Base-by-base conservation (phyloP, 2,113 vertebrate species). In the Paramormyrops kingsleyae region DNA sequence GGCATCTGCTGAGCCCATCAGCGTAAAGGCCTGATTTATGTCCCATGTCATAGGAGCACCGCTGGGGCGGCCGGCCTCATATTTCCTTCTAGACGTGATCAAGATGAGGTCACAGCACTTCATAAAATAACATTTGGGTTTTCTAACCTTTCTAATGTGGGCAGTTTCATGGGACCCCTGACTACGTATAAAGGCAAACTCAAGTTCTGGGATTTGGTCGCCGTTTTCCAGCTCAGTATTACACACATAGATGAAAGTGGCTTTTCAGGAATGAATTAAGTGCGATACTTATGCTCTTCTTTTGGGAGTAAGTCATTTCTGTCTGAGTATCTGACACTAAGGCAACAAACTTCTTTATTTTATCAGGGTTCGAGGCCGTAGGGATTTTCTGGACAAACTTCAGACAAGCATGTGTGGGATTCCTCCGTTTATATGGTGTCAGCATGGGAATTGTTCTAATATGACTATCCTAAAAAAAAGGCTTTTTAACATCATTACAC, bases 21-120 rank as follows among this genome's bases (percentile, higher is more conserved):
- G 87, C 87, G 90, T 88, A 87, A 92, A 91, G 83, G 84, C 92
- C 49, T 90, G 91, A 93, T 91, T 93, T 91, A 91, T 89, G 92
- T 83, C 90, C 87, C 50, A 24, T 31, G 86, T 87, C 27, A 87
- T 3, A 21, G 53, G 39, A 88, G 87, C 87, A 88, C 87, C 0
- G 24, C 53, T 44, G 53, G 53, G 56, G 5, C 56, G 3, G 15
- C 87, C 19, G 0, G 56, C 35, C 56, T 66, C 87, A 62, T 42
- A n/a, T 46, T 88, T 88, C 87, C 52, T 88, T 66, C 87, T 66
- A 88, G 31, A 59, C 27, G 4, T 83, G 88, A 91, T 92, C 89
- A 89, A 83, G 49, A 91, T 91, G 90, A 91, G 90, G 90, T 91
- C 90, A 90, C 0, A 47, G 15, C 66, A 59, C 91, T 90, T 91